A percentile compares a stretch with the other conserved stretches of the same genome.
Conservation (phyloP, 2,888 invertebrate species). For the Helleia helle region DNA sequence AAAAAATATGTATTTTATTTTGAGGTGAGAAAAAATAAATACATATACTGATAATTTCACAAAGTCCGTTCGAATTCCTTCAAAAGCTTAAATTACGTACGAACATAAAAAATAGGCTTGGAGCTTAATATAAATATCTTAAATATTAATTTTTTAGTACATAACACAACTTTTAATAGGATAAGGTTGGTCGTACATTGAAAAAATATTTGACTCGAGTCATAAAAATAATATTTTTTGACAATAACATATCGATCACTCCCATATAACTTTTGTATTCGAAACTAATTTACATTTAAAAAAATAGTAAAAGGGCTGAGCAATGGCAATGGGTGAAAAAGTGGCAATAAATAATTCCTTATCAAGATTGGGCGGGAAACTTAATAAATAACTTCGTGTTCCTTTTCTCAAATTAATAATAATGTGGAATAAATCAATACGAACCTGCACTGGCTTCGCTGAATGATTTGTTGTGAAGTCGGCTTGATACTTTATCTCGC, state of each 20-base stretch:
- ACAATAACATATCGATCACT: background rate
- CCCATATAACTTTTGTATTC: background rate
- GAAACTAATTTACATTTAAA: slow-evolving; percentile 1
- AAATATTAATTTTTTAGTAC: too few species aligned
- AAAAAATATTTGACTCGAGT: too few species aligned
- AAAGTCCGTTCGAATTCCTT: too few species aligned
- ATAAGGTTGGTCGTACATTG: too few species aligned
- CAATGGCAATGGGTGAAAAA: slow-evolving; percentile 30
- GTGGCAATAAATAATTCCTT: slow-evolving; percentile 48
- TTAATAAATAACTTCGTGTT: slow-evolving; percentile 52
- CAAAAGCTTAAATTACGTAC: too few species aligned
- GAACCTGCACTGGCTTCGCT: slow-evolving; percentile 55
- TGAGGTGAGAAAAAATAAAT: too few species aligned
- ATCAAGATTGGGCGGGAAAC: slow-evolving; percentile 57
- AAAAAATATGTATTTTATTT: too few species aligned
- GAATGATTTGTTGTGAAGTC: slow-evolving; percentile 63
- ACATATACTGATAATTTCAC: too few species aligned
- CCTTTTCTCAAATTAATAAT: slow-evolving; percentile 63
- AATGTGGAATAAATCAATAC: slow-evolving; percentile 70
- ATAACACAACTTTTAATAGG: too few species aligned
- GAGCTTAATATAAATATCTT: too few species aligned
- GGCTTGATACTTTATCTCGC: slow-evolving; percentile 49
- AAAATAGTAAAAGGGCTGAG: slow-evolving; percentile 21
- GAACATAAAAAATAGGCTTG: too few species aligned
- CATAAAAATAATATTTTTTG: too few species aligned